A percentile compares a stretch with the other conserved stretches of the same genome.
These are phyloP conservation scores for Kryphioiulus occultus DNA, from an alignment of 2,888 invertebrate genomes.

Conservation along the genomic window DNA sequence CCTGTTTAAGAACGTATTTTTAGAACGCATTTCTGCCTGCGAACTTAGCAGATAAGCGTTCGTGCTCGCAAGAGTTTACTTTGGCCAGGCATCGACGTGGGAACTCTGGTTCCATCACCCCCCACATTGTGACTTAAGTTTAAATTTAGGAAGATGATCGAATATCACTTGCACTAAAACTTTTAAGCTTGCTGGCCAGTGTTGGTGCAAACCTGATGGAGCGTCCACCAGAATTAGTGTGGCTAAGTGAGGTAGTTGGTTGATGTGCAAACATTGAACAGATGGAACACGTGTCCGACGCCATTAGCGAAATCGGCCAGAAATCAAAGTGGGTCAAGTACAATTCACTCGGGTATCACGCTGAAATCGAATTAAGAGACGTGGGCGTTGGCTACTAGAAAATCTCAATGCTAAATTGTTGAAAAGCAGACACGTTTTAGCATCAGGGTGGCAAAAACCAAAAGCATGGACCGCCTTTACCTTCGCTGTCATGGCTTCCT, in stretches of 20 bases:
- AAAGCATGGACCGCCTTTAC: slow-evolving; percentile 15
- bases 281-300: not conserved
- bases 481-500: slow-evolving; percentile 3
- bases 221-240: not conserved
- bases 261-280: not conserved
- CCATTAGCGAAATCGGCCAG: not conserved
- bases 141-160: not conserved
- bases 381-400: not conserved
- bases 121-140: not conserved
- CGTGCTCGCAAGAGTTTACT: too few species aligned
- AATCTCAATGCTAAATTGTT: slow-evolving; percentile 7
- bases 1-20: not conserved
- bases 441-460: not conserved
- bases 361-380: not conserved
- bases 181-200: too few species aligned
- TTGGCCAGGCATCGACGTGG: too few species aligned
- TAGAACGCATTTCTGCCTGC: not conserved
- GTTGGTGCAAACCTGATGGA: not conserved
- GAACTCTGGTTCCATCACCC: too few species aligned
- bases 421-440: slow-evolving; percentile 17
- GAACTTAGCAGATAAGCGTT: too few species aligned
- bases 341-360: not conserved
- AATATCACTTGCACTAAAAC: too few species aligned
- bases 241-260: not conserved
- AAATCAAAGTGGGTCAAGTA: slow-evolving; percentile 17